Base-by-base conservation (phyloP, 1,140 invertebrate genomes). In the Telenomus remus region DNA sequence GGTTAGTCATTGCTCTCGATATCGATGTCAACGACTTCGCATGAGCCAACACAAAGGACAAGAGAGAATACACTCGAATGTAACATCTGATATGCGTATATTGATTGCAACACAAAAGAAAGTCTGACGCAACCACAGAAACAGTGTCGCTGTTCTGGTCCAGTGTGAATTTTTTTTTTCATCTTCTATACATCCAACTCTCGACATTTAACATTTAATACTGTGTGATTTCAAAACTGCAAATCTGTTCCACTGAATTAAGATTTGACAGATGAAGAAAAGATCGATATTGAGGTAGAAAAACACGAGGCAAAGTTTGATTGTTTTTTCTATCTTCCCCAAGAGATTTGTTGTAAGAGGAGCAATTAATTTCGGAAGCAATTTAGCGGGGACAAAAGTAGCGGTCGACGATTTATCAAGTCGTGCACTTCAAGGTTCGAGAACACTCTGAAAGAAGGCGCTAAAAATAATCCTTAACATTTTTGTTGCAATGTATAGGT, bases 21-120 rank as follows among this genome's bases (percentile, higher is more conserved):
- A 76, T 70, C 56, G 65, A 60, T 76, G 73, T 70, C 65, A 76
- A 76, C 73, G 73, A 76, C 73, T 64, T 65, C 55, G 55, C 48
- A 60, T 65, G 72, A 56, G 35, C 59, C 73, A 59, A 76, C 50
- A 69, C 65, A 69, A 76, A 76, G 60, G 55, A 70, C 65, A 42
- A 55, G 42, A 59, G 37, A 51, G 46, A 51, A 55, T 64, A 64
- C 60, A 57, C 51, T 68, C 43, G 10, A 64, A 75, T 69, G 48
- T 54, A 54, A 48, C 19, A 69, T 64, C 60, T 47, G 48, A 69
- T 69, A 69, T 63, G 54, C 34, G 65, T 34, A 27, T 27, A 75
- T 68, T 75, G 57, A 69, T 75, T 75, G 64, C 64, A 9, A 63
- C 57, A 63, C 69, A 70, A 70, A 76, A 57, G 73, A 64, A 69